A percentile compares a stretch with the other conserved stretches of the same genome.
phyloP scores from a whole-genome alignment of 1,140 invertebrate species.

The Homalodisca vitripennis region DNA sequence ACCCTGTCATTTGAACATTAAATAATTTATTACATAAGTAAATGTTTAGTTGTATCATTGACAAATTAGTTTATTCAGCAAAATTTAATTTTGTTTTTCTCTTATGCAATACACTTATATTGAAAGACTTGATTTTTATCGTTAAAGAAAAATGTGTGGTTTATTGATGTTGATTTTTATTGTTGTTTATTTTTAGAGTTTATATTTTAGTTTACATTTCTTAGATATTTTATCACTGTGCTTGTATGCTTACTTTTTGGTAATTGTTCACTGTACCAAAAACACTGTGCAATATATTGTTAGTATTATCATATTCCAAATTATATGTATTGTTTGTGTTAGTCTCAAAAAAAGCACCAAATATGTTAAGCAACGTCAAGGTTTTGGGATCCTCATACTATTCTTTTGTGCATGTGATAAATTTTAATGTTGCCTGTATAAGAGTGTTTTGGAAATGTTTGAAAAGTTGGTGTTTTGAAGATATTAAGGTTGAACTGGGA shows the following conservation, averaged over 20 bases:
- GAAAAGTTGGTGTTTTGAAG: constrained; percentile 8
- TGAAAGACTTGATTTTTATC: neutral
- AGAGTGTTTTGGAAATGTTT: neutral
- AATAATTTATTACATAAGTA: no score
- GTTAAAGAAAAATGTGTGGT: neutral
- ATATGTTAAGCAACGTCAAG: neutral
- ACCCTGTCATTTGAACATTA: no score
- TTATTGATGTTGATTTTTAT: neutral
- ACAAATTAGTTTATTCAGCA: no score
- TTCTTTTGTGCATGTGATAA: constrained; percentile 17
- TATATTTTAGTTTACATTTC: neutral
- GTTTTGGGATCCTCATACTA: neutral
- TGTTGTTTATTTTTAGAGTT: constrained; percentile 11
- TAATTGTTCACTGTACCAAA: constrained; percentile 2
- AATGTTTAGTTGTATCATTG: no score
- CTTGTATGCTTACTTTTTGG: neutral
- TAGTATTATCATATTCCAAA: no score
- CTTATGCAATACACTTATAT: neutral
- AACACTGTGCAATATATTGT: constrained; percentile 19
- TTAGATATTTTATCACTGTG: neutral
- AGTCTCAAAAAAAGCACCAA: neutral
- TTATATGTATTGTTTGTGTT: neutral
- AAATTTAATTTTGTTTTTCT: no score
- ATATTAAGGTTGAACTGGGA: constrained; percentile 5
- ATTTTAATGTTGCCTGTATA: neutral